Conservation (phyloP, 2,888 invertebrate species). For the Pherbina coryleti region DNA sequence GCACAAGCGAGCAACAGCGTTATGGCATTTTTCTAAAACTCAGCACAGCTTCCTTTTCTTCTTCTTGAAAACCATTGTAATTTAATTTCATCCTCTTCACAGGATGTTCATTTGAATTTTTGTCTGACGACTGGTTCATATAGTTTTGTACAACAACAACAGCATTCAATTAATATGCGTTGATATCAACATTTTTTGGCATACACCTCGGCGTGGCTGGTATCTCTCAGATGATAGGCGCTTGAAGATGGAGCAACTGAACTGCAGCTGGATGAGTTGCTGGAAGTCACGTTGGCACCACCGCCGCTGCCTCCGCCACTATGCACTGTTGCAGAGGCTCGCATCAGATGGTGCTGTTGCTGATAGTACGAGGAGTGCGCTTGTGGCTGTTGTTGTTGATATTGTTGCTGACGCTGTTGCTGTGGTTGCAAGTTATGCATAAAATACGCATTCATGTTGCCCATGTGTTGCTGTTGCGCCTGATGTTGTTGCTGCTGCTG, state of each 20-base stretch:
- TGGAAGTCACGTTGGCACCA: conserved; percentile 45
- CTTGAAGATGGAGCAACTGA: conserved; percentile 49
- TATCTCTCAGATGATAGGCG: conserved; percentile 46
- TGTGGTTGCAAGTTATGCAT: conserved; percentile 58
- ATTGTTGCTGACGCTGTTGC: conserved; percentile 51
- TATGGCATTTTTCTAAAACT: too few species aligned
- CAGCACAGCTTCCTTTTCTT: too few species aligned
- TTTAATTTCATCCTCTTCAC: too few species aligned
- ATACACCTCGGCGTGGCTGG: conserved; percentile 43
- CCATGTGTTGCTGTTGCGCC: conserved; percentile 49
- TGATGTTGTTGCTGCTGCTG: conserved; percentile 49
- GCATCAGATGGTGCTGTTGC: conserved; percentile 54
- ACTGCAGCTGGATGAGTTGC: conserved; percentile 50
- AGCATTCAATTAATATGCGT: background rate
- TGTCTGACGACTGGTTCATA: background rate
- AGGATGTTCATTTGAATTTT: background rate
- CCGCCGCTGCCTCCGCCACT: conserved; percentile 44
- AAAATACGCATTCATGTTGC: conserved; percentile 60
- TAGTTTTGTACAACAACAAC: background rate
- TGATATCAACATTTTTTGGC: conserved; percentile 48
- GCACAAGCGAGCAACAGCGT: too few species aligned
- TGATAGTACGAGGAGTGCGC: conserved; percentile 54
- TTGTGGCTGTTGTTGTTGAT: conserved; percentile 52
- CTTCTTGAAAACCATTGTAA: too few species aligned
- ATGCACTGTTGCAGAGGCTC: conserved; percentile 46